A percentile compares a stretch with the other conserved stretches of the same genome.
phyloP scores from a whole-genome alignment of 2,113 vertebrate genomes.

The Microtus pennsylvanicus region DNA sequence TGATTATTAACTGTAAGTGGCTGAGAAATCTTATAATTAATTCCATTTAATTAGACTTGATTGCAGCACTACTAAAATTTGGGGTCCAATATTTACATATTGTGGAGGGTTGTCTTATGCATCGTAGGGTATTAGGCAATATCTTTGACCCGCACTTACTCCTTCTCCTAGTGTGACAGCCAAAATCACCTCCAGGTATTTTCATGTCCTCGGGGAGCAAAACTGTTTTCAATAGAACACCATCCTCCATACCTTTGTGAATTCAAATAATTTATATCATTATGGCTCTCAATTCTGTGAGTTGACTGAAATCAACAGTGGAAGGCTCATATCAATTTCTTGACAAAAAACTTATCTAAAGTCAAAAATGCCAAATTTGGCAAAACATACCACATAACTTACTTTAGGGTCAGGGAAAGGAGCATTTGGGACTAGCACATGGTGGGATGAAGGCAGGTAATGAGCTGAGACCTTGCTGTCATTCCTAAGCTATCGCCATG shows the following conservation, averaged over 20 bases:
- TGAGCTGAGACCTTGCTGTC: too few relatives aligned
- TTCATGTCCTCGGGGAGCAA: neutral
- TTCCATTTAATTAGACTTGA: neutral
- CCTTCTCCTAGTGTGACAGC: neutral
- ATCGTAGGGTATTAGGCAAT: fast-evolving
- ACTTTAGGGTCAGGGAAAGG: neutral
- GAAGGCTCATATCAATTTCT: neutral
- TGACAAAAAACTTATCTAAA: neutral
- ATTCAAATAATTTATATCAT: neutral
- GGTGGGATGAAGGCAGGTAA: fast-evolving
- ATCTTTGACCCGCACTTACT: neutral
- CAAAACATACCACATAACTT: neutral
- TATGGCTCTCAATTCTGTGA: neutral
- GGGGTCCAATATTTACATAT: neutral
- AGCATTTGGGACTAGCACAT: neutral
- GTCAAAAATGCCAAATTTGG: neutral
- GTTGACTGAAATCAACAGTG: neutral
- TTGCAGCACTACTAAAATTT: neutral
- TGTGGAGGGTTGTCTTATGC: neutral
- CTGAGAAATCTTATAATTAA: neutral
- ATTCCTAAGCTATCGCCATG: neutral
- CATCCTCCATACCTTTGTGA: neutral
- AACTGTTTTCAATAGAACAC: neutral
- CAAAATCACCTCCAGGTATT: neutral
- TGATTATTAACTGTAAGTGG: neutral